Evolutionary conservation across 2,888 invertebrate species (phyloP).

Genomic region (Eulithis prunata): DNA sequence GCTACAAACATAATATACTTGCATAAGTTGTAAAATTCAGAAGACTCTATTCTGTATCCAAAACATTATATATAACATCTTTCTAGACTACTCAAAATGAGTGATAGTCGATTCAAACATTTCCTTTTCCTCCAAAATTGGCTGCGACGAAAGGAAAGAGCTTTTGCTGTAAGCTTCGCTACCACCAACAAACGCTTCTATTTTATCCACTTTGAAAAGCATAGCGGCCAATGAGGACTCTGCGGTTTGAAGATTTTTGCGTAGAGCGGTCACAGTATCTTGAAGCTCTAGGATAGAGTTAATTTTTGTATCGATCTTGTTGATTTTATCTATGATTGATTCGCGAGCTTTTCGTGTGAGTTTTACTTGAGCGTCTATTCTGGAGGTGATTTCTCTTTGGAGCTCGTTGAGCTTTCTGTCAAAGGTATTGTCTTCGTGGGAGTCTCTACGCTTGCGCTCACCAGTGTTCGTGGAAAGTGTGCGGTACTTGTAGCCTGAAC

Average conservation of each 20-base stretch:
- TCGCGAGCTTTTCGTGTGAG: slow-evolving; percentile 55
- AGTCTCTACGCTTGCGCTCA: slow-evolving; percentile 50
- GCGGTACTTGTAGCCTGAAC: slow-evolving; percentile 71
- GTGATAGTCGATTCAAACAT: slow-evolving; percentile 38
- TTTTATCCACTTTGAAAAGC: slow-evolving; percentile 54
- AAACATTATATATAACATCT: no score
- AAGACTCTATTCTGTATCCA: background rate
- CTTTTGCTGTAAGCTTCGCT: slow-evolving; percentile 47
- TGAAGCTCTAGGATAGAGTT: slow-evolving; percentile 63
- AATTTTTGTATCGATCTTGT: slow-evolving; percentile 63
- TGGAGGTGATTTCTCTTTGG: slow-evolving; percentile 55
- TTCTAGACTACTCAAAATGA: slow-evolving; percentile 21
- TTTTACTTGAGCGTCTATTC: slow-evolving; percentile 58
- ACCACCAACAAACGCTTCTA: slow-evolving; percentile 47
- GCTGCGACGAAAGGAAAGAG: slow-evolving; percentile 41
- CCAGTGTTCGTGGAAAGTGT: slow-evolving; percentile 74
- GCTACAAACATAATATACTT: background rate
- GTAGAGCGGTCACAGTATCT: slow-evolving; percentile 52
- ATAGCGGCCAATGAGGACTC: slow-evolving; percentile 52
- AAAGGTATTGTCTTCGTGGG: slow-evolving; percentile 52
- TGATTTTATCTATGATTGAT: slow-evolving; percentile 57
- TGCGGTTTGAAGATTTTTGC: slow-evolving; percentile 52
- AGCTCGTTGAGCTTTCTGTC: slow-evolving; percentile 66
- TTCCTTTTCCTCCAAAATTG: slow-evolving; percentile 47
- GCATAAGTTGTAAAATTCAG: background rate